phyloP scores from a whole-genome alignment of 2,888 invertebrate species.

The Scaptomyza polygonia region DNA sequence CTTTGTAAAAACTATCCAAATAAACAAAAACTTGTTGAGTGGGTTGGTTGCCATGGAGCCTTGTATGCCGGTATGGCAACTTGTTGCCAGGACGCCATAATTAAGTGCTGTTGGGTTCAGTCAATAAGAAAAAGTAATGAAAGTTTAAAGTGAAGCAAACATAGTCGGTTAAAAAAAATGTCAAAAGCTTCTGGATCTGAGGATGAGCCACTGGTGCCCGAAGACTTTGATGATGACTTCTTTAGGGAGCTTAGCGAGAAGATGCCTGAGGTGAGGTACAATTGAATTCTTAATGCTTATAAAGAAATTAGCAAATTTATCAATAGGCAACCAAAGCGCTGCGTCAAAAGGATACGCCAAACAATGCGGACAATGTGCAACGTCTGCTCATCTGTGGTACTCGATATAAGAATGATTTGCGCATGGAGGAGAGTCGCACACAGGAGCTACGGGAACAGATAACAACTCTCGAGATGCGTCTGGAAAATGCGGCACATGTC shows the following conservation, averaged over 20 bases:
- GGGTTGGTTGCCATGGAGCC: slow-evolving; percentile 41
- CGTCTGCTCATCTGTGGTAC: slow-evolving; percentile 81
- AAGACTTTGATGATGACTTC: slow-evolving; percentile 83
- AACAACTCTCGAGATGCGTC: slow-evolving; percentile 59
- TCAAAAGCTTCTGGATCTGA: slow-evolving; percentile 83
- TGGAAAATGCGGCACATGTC: slow-evolving; percentile 72
- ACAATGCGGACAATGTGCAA: slow-evolving; percentile 83
- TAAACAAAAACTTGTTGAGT: slow-evolving; percentile 54
- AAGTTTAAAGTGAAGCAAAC: neutral
- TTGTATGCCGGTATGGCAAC: slow-evolving; percentile 65
- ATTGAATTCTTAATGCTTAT: neutral
- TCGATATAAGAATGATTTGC: slow-evolving; percentile 78
- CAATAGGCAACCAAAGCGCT: slow-evolving; percentile 79
- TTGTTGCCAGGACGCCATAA: slow-evolving; percentile 64
- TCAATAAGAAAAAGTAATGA: slow-evolving; percentile 49
- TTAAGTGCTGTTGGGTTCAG: slow-evolving; percentile 43
- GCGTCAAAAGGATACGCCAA: slow-evolving; percentile 81
- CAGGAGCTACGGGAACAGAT: slow-evolving; percentile 78
- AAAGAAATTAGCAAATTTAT: neutral
- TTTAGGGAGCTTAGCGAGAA: slow-evolving; percentile 76
- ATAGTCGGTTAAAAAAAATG: slow-evolving; percentile 37
- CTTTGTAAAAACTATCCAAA: slow-evolving; percentile 7
- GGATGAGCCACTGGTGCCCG: slow-evolving; percentile 83
- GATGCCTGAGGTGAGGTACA: slow-evolving; percentile 75
- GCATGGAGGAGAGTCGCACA: slow-evolving; percentile 66